Evolutionary conservation across 2,888 invertebrate species (phyloP), one percentile per base, ranked within the genome.

Genomic region (Atrina japonica): DNA sequence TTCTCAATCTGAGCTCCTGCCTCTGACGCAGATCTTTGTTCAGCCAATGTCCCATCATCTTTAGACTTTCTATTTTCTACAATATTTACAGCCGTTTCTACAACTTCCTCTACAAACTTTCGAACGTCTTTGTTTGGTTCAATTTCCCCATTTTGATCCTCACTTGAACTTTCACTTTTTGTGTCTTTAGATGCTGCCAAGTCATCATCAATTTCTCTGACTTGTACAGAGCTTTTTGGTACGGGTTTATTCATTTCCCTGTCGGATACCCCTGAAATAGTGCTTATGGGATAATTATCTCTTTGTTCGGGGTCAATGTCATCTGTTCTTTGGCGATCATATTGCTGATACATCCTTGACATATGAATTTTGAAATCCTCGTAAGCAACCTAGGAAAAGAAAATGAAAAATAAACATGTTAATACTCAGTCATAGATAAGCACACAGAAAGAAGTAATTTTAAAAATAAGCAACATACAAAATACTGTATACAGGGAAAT

Each of bases 361-460:
- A 98, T 98, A 91, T 98, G 98, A 6, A 97, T 93, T 88, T 97
- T 97, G 91, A 98, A 99, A 91, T 99, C 98, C 92, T 99, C 98
- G 90, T 98, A 98, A 0, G 98, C 97, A 9, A 99, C 96, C 96
- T 96, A 87, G 7, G 90, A 89, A 21, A 29, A 50, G 29, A 65
- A 50, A 50, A 16, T 21, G 16, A 5, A 45, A 41, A 58, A 56
- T n/a, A 55, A 45, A 23, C 5, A 5, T 29, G 16, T 64, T 47
- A 53, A 27, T n/a, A 30, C 5, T 16, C 58, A 58, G 0, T 40
- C 5, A n/a, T 18, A 53, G n/a, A n/a, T n/a, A n/a, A n/a, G n/a
- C n/a, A n/a, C n/a, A n/a, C n/a, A n/a, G 16, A 43, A 43, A 43
- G 43, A 2, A 43, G 16, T n/a, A n/a, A n/a, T n/a, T n/a, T n/a